phyloP scores from a whole-genome alignment of 2,113 vertebrate genomes.

The Toxotes jaculatrix region DNA sequence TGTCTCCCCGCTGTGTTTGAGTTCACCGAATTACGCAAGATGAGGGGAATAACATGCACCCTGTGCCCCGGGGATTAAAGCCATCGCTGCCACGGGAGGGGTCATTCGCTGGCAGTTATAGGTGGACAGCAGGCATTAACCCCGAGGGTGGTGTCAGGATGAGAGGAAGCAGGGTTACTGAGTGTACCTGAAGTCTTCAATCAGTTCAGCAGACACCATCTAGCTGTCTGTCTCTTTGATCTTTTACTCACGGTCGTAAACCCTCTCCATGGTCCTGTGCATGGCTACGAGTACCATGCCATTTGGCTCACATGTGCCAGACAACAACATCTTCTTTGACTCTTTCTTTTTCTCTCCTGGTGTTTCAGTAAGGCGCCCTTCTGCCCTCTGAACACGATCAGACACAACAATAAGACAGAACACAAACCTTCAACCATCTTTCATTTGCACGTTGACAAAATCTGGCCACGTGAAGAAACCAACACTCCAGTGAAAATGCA shows the following conservation, averaged over 20 bases:
- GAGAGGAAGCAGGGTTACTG: conserved; percentile 11
- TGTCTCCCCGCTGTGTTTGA: conserved; percentile 32
- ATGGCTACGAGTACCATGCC: not conserved
- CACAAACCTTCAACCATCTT: conserved; percentile 35
- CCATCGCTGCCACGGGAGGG: not conserved
- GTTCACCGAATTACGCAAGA: conserved; percentile 38
- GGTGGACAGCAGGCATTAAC: conserved; percentile 32
- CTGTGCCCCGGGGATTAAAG: not conserved
- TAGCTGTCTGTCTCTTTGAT: conserved; percentile 40
- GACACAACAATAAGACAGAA: conserved; percentile 18
- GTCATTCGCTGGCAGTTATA: conserved; percentile 24
- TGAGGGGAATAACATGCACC: conserved; percentile 1
- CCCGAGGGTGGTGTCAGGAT: conserved; percentile 35
- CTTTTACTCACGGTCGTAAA: conserved; percentile 52
- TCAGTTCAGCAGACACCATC: conserved; percentile 37
- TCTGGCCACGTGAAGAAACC: not conserved
- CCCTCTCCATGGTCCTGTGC: conserved; percentile 13
- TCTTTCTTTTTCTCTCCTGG: conserved; percentile 4
- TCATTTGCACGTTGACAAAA: conserved; percentile 13
- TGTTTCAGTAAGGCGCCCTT: conserved; percentile 21
- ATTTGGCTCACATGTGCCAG: conserved; percentile 8
- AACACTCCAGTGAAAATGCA: conserved; percentile 1
- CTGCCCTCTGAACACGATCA: conserved; percentile 43
- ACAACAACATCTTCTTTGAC: not conserved
- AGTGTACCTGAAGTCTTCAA: conserved; percentile 31